phyloP scores from a whole-genome alignment of 2,888 invertebrate genomes.

The Aphodius sticticus region DNA sequence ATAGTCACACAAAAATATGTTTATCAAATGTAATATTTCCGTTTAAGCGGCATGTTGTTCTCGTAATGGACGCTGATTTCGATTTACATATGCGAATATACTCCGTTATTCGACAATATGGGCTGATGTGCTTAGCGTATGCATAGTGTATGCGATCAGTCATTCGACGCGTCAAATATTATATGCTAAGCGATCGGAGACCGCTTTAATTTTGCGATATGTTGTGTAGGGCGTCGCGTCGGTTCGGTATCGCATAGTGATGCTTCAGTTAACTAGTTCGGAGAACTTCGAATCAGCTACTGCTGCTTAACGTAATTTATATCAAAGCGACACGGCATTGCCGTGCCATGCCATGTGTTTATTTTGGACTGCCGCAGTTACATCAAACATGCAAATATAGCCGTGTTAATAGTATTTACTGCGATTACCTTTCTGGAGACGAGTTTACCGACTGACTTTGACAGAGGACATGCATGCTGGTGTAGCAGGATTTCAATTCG shows the following conservation, averaged over 20 bases:
- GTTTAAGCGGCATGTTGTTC: neutral
- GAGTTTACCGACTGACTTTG: neutral
- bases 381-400: neutral
- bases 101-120: neutral
- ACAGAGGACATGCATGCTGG: neutral
- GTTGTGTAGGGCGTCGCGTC: neutral
- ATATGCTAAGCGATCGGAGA: neutral
- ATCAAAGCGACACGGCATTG: neutral
- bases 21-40: too few species aligned
- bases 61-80: neutral
- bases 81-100: neutral
- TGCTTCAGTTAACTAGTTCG: neutral
- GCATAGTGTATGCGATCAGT: neutral
- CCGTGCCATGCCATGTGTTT: neutral
- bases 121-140: neutral
- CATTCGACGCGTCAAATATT: neutral
- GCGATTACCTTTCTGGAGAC: neutral
- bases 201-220: neutral
- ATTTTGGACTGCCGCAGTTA: neutral
- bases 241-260: neutral
- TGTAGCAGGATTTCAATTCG: too few species aligned
- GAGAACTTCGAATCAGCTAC: neutral
- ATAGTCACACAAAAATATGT: too few species aligned
- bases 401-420: neutral
- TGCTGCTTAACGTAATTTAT: neutral